Percentiles rank a stretch among this genome's conserved stretches.
Evolutionary conservation across 30 jellyfish, hydroid and myxozoan genomes (phyloP).

Genomic region (Hydra vulgaris): DNA sequence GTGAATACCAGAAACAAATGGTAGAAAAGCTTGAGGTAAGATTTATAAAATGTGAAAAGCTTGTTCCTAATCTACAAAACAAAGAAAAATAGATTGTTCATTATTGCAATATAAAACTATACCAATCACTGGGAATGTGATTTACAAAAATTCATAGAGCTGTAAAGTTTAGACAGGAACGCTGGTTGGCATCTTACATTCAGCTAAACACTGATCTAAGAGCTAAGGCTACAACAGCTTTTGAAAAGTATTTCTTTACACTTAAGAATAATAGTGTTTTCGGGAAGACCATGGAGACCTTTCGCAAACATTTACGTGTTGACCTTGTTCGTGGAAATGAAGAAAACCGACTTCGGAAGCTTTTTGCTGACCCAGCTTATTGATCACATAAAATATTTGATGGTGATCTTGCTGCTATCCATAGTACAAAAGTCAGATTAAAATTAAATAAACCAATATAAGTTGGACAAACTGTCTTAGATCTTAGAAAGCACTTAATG

Average conservation of each 20-base stretch:
- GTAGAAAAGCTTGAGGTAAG: neutral
- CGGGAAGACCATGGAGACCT: constrained; percentile 64
- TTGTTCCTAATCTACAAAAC: too few relatives aligned
- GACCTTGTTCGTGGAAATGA: neutral
- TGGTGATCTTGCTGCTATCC: constrained; percentile 13
- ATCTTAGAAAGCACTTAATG: neutral
- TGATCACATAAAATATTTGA: neutral
- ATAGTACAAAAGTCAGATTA: neutral
- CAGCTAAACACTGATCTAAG: neutral
- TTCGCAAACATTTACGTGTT: constrained; percentile 19
- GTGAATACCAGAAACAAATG: neutral
- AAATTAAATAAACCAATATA: neutral
- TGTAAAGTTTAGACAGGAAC: too few relatives aligned
- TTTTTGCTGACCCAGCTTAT: neutral
- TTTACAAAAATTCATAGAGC: too few relatives aligned
- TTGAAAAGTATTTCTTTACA: constrained; percentile 33
- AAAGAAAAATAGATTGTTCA: too few relatives aligned
- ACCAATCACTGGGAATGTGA: too few relatives aligned
- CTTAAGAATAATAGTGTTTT: constrained; percentile 41
- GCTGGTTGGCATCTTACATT: neutral
- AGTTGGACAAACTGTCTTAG: neutral
- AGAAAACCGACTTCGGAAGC: neutral
- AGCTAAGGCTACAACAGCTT: neutral
- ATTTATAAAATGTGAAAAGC: too few relatives aligned
- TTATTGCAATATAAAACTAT: too few relatives aligned